These are phyloP conservation scores for Holotrichia oblita DNA, from an alignment of 1,140 invertebrate species.

Conservation along the genomic window DNA sequence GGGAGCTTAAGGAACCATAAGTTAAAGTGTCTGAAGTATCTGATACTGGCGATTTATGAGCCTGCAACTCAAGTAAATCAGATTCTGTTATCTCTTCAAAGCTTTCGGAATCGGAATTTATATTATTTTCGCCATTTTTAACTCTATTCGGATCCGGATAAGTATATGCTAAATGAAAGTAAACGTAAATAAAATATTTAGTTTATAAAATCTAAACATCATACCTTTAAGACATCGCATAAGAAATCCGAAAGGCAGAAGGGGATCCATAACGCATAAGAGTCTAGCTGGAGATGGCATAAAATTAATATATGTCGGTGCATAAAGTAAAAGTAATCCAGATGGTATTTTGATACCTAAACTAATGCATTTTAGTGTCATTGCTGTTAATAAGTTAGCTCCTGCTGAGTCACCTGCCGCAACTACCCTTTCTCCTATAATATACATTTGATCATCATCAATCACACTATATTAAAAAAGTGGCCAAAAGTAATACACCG, in stretches of 20 bases:
- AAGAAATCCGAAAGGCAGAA: conserved; percentile 93
- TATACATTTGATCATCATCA: too few species aligned
- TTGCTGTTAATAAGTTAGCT: conserved; percentile 86
- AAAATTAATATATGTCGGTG: conserved; percentile 80
- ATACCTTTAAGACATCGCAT: conserved; percentile 80
- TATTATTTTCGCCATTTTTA: conserved; percentile 42
- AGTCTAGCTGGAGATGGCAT: conserved; percentile 91
- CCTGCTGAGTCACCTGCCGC: conserved; percentile 93
- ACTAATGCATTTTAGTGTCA: conserved; percentile 80
- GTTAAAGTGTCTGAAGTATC: conserved; percentile 70
- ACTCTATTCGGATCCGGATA: conserved; percentile 46
- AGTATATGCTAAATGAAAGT: conserved; percentile 53
- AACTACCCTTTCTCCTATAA: conserved; percentile 67
- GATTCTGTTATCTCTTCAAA: conserved; percentile 78
- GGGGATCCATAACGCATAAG: conserved; percentile 92
- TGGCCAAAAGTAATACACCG: too few species aligned
- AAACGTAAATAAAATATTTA: neutral
- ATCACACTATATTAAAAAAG: too few species aligned
- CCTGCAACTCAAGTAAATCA: conserved; percentile 69
- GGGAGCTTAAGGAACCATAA: conserved; percentile 67
- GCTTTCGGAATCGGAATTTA: conserved; percentile 67
- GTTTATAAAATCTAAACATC: neutral
- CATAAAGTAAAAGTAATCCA: conserved; percentile 90
- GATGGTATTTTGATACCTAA: conserved; percentile 81
- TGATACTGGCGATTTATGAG: conserved; percentile 68